phyloP scores from a whole-genome alignment of 1,140 invertebrate genomes.

The Orchestia grillus region DNA sequence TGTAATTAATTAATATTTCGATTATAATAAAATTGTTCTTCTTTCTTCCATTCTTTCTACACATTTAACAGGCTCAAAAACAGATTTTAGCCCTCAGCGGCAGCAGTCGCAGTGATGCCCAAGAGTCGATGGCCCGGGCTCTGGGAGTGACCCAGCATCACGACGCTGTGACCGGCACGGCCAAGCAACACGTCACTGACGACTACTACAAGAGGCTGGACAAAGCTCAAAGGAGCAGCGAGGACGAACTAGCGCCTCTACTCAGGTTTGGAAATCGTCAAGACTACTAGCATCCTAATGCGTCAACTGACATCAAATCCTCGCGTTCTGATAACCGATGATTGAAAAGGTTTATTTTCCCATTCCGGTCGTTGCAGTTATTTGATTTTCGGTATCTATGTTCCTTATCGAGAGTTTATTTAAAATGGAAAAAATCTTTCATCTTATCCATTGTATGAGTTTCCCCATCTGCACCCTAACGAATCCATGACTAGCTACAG shows the following conservation, averaged over 20 bases:
- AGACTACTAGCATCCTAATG: background rate
- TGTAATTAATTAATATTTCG: too few species aligned
- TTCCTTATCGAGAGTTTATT: too few species aligned
- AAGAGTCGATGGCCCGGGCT: conserved; percentile 65
- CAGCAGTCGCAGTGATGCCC: conserved; percentile 7
- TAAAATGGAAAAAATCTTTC: too few species aligned
- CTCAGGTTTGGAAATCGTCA: background rate
- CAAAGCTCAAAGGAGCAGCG: conserved; percentile 71
- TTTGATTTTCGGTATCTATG: too few species aligned
- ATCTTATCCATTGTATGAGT: too few species aligned
- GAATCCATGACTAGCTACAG: too few species aligned
- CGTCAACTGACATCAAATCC: too few species aligned
- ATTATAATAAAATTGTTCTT: background rate
- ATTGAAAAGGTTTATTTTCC: too few species aligned
- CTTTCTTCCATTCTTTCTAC: too few species aligned
- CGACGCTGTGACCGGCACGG: conserved; percentile 82
- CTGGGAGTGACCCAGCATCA: conserved; percentile 78
- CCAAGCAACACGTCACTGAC: conserved; percentile 88
- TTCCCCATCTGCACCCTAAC: too few species aligned
- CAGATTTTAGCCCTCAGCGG: conserved; percentile 61
- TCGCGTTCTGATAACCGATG: too few species aligned
- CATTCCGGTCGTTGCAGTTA: too few species aligned
- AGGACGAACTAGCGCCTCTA: background rate
- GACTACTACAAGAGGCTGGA: conserved; percentile 86
- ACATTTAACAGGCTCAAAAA: conserved; percentile 60